Evolutionary conservation across 2,113 vertebrate species (phyloP).

Genomic region (Percina caprodes): DNA sequence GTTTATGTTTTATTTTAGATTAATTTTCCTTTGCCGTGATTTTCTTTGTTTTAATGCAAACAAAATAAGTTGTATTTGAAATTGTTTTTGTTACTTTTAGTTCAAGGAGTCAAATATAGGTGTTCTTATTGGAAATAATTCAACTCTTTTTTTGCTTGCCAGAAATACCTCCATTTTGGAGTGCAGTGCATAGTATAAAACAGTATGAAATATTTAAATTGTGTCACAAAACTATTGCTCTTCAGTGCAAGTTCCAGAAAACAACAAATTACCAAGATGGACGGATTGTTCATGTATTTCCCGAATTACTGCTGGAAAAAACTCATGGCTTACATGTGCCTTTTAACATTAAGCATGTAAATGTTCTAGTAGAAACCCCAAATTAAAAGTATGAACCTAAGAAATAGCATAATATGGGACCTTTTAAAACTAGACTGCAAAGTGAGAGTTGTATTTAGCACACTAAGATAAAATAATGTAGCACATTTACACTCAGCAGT

Average conservation of each 20-base stretch:
- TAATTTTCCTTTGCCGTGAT: too few relatives aligned
- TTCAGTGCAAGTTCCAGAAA: neutral
- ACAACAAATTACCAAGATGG: neutral
- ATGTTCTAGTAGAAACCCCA: too few relatives aligned
- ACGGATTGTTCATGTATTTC: neutral
- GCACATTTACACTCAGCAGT: neutral
- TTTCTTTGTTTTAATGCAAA: too few relatives aligned
- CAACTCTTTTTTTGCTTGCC: neutral
- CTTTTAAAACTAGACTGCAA: neutral
- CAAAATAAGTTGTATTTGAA: too few relatives aligned
- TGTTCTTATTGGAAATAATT: neutral
- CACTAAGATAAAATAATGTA: too few relatives aligned
- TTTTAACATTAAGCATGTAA: too few relatives aligned
- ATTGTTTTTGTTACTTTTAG: too few relatives aligned
- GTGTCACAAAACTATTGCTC: neutral
- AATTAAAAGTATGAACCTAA: too few relatives aligned
- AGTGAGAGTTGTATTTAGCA: constrained; percentile 11
- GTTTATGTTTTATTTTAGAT: too few relatives aligned
- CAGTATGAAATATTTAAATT: constrained; percentile 8
- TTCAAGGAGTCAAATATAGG: neutral
- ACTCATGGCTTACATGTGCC: too few relatives aligned
- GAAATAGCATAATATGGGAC: too few relatives aligned
- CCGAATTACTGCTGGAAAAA: neutral
- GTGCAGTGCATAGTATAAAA: neutral
- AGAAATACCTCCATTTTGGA: neutral